phyloP scores from a whole-genome alignment of 2,888 invertebrate genomes.

The Rhamnusium bicolor region DNA sequence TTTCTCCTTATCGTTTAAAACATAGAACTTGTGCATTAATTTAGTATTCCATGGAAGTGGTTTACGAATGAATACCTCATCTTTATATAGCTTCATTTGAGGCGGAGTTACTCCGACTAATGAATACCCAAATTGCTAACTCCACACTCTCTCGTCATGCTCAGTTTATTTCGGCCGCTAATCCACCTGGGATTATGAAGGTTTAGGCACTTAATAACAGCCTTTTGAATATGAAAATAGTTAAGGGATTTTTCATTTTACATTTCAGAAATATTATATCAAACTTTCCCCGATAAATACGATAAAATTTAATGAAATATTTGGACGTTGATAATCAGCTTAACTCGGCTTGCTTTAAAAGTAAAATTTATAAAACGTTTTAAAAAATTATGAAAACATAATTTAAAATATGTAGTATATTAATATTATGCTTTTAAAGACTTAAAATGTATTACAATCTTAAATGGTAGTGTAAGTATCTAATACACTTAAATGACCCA shows the following conservation, averaged over 20 bases:
- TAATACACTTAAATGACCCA: too few species aligned
- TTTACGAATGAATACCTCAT: constrained; percentile 40
- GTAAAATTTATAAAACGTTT: background rate
- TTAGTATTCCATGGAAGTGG: constrained; percentile 40
- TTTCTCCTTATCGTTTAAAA: constrained; percentile 7
- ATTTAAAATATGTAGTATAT: too few species aligned
- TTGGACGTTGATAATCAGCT: background rate
- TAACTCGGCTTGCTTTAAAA: background rate
- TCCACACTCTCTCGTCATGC: constrained; percentile 38
- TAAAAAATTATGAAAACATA: background rate
- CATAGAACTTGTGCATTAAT: constrained; percentile 27
- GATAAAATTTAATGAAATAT: constrained; percentile 6
- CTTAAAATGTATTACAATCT: too few species aligned
- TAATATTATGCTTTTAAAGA: too few species aligned
- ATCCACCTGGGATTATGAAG: constrained; percentile 35
- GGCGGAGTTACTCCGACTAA: constrained; percentile 48
- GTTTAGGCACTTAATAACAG: constrained; percentile 33
- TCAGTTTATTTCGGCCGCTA: constrained; percentile 33
- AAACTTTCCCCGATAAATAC: background rate
- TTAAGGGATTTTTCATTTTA: constrained; percentile 20
- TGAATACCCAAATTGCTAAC: constrained; percentile 57
- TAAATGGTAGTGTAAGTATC: too few species aligned
- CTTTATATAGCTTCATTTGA: constrained; percentile 27
- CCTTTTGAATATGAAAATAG: constrained; percentile 30
- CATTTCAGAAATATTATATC: background rate